phyloP scores from a whole-genome alignment of 2,797 vertebrate species.

The Aphelocoma californica region DNA sequence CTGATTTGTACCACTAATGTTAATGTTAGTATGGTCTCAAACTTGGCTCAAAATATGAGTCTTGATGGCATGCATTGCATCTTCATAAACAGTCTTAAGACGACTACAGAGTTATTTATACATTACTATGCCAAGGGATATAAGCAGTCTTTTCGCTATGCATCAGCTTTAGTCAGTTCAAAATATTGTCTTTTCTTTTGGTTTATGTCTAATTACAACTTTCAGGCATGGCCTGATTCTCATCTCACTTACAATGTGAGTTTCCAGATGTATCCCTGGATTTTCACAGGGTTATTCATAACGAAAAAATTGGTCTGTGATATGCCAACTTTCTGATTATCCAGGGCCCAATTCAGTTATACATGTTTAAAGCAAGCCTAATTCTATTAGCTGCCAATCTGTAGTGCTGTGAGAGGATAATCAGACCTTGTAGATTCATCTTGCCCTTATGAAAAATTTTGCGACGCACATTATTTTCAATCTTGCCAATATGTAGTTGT shows the following conservation, averaged over 20 bases:
- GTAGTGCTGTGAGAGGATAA: background rate
- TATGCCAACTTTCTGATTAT: conserved; percentile 20
- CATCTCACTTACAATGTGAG: background rate
- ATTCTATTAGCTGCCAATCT: conserved; percentile 39
- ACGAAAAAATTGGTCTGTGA: background rate
- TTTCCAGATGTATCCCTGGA: conserved; percentile 24
- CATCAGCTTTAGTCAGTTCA: background rate
- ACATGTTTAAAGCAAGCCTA: conserved; percentile 2
- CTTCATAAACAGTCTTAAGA: background rate
- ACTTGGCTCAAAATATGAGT: background rate
- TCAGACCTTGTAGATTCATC: conserved; percentile 1
- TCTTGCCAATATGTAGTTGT: background rate
- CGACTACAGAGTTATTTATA: background rate
- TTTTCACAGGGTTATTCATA: background rate
- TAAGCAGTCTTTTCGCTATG: background rate
- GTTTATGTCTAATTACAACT: background rate
- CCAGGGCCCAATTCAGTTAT: conserved; percentile 32
- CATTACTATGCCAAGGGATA: background rate
- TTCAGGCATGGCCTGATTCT: background rate
- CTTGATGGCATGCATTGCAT: background rate
- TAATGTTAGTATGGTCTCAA: background rate
- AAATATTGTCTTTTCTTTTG: background rate
- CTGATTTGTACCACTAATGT: background rate
- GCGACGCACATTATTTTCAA: background rate
- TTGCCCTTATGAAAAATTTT: background rate